These are phyloP conservation scores for Malthinus seriepunctatus DNA, from an alignment of 2,888 invertebrate species.

Conservation along the genomic window DNA sequence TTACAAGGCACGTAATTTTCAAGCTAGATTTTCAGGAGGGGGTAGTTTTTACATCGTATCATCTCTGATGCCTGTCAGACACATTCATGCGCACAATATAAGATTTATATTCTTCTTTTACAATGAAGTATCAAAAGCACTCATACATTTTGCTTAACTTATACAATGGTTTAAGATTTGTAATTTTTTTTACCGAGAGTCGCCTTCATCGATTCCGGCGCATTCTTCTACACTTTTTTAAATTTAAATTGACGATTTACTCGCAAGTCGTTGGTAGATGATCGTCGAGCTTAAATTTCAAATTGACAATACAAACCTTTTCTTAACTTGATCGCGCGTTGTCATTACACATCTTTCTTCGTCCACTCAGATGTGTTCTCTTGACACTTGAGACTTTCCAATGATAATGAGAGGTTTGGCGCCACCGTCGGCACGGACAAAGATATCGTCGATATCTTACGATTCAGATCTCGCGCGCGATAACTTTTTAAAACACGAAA, in stretches of 20 bases:
- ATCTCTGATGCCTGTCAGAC: conserved; percentile 46
- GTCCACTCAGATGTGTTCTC: conserved; percentile 23
- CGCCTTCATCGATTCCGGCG: not conserved
- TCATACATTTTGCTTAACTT: conserved; percentile 20
- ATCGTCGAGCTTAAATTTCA: not conserved
- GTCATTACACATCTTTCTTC: conserved; percentile 24
- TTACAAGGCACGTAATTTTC: conserved; percentile 55
- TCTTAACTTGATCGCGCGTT: not conserved
- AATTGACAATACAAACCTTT: conserved; percentile 1
- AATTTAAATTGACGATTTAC: not conserved
- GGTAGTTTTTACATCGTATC: conserved; percentile 46
- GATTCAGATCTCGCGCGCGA: conserved; percentile 55
- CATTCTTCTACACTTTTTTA: not conserved
- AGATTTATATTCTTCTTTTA: conserved; percentile 45
- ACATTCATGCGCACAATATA: conserved; percentile 48
- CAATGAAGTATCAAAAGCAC: conserved; percentile 38
- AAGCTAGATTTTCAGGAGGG: conserved; percentile 26
- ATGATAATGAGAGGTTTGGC: conserved; percentile 52
- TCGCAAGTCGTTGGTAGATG: not conserved
- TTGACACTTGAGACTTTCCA: conserved; percentile 34
- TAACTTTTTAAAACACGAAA: conserved; percentile 49
- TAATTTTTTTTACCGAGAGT: conserved; percentile 22
- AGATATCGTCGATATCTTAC: conserved; percentile 52
- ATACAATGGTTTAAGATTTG: conserved; percentile 23
- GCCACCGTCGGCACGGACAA: conserved; percentile 52